Percentiles rank a stretch among this genome's conserved stretches.
These are phyloP conservation scores for Ectemnius continuus DNA, from an alignment of 2,888 invertebrate genomes.

Conservation along the genomic window DNA sequence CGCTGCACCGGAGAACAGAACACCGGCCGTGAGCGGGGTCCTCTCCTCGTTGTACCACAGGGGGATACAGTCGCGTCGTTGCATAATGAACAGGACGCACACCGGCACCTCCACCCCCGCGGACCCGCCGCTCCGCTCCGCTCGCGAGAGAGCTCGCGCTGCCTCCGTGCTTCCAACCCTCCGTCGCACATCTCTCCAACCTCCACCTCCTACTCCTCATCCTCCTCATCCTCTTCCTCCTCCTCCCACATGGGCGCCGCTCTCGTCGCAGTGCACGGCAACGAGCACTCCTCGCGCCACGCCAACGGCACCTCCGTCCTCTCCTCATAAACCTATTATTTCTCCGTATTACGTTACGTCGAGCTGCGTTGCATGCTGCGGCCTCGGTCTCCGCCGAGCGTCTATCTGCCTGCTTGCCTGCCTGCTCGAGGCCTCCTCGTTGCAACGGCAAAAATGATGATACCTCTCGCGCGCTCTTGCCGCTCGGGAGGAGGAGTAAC, in stretches of 20 bases:
- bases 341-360: constrained; percentile 74
- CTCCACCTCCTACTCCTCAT: constrained; percentile 29
- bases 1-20: constrained; percentile 61
- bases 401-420: too few relatives aligned
- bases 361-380: constrained; percentile 69
- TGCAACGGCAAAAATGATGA: constrained; percentile 58
- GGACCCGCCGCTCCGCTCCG: constrained; percentile 28
- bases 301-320: constrained; percentile 54
- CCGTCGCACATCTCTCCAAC: constrained; percentile 41
- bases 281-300: constrained; percentile 15
- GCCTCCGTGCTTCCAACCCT: constrained; percentile 45
- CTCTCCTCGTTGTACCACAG: constrained; percentile 61
- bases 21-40: constrained; percentile 9
- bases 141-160: constrained; percentile 28
- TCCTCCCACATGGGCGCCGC: constrained; percentile 4
- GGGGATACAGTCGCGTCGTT: constrained; percentile 69
- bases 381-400: constrained; percentile 45
- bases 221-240: constrained; percentile 19
- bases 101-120: constrained; percentile 58
- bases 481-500: constrained; percentile 36
- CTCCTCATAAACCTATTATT: constrained; percentile 72
- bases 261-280: not conserved
- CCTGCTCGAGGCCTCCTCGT: constrained; percentile 26
- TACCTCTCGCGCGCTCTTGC: constrained; percentile 30
- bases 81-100: constrained; percentile 75